A percentile compares a stretch with the other conserved stretches of the same genome.
These are phyloP conservation scores for Andrena camellia DNA, from an alignment of 2,888 invertebrate genomes.

Conservation along the genomic window DNA sequence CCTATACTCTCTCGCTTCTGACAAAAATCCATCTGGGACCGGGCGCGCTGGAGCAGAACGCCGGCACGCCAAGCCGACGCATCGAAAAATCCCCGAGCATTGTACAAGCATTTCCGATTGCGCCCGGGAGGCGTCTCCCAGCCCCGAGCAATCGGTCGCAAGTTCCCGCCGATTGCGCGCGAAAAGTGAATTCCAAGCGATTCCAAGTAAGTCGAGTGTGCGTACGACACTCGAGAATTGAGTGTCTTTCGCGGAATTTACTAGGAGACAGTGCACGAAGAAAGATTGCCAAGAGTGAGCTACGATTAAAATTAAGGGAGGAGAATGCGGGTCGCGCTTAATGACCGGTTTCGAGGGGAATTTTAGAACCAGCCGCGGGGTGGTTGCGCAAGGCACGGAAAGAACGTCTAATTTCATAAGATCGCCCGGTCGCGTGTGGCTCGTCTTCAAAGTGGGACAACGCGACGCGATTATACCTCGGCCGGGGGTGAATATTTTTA, in stretches of 20 bases:
- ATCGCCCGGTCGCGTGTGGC: constrained; percentile 8
- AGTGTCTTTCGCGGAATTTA: constrained; percentile 4
- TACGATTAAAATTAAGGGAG: no score
- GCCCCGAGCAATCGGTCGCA: constrained; percentile 35
- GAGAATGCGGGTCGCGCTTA: no score
- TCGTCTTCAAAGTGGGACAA: constrained; percentile 58
- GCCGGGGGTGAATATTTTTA: constrained; percentile 51
- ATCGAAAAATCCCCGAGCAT: constrained; percentile 23
- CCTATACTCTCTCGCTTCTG: background rate
- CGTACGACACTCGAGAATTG: constrained; percentile 10
- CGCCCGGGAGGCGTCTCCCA: background rate
- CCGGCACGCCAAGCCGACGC: background rate
- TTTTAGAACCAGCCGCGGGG: constrained; percentile 2
- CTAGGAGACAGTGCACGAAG: background rate
- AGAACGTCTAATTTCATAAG: constrained; percentile 33
- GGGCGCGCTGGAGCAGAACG: background rate
- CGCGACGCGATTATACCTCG: constrained; percentile 44
- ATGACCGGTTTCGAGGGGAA: background rate
- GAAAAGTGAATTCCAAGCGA: constrained; percentile 40
- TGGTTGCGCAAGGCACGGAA: background rate
- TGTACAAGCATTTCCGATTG: constrained; percentile 39
- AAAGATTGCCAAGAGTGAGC: no score
- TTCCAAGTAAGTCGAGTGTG: constrained; percentile 43
- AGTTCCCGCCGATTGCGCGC: constrained; percentile 28
- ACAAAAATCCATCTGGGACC: background rate